A percentile compares a stretch with the other conserved stretches of the same genome.
These are phyloP conservation scores for Asobara japonica DNA, from an alignment of 1,140 invertebrate genomes.

Conservation along the genomic window DNA sequence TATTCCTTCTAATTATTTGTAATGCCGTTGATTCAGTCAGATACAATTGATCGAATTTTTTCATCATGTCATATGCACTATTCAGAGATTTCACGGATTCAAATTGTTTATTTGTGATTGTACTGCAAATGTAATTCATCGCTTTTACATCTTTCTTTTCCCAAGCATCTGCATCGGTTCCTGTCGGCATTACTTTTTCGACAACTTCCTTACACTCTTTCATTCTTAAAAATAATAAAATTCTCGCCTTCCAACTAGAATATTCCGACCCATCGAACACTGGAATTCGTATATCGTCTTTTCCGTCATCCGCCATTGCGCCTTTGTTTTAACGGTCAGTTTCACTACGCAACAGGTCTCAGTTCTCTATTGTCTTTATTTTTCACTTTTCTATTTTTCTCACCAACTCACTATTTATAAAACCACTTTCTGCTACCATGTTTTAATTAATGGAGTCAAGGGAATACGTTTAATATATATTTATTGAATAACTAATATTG, in stretches of 20 bases:
- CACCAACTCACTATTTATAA: no score
- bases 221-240: slow-evolving; percentile 31
- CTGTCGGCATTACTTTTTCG: slow-evolving; percentile 19
- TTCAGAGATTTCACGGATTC: slow-evolving; percentile 37
- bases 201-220: slow-evolving; percentile 42
- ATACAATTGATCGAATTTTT: slow-evolving; percentile 47
- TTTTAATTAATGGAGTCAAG: no score
- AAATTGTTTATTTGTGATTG: slow-evolving; percentile 42
- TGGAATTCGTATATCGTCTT: slow-evolving; percentile 26
- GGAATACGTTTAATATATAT: no score
- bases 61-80: slow-evolving; percentile 43
- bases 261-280: slow-evolving; percentile 36
- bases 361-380: no score
- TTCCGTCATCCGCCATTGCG: background rate
- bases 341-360: no score
- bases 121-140: slow-evolving; percentile 44
- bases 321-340: no score
- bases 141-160: slow-evolving; percentile 40
- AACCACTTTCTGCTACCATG: no score
- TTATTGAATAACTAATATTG: no score
- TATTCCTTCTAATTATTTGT: slow-evolving; percentile 43
- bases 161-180: slow-evolving; percentile 22
- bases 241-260: slow-evolving; percentile 36
- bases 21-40: slow-evolving; percentile 46
- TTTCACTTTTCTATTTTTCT: no score